Evolutionary conservation across 2,888 invertebrate genomes (phyloP).

Genomic region (Machimus rusticus): DNA sequence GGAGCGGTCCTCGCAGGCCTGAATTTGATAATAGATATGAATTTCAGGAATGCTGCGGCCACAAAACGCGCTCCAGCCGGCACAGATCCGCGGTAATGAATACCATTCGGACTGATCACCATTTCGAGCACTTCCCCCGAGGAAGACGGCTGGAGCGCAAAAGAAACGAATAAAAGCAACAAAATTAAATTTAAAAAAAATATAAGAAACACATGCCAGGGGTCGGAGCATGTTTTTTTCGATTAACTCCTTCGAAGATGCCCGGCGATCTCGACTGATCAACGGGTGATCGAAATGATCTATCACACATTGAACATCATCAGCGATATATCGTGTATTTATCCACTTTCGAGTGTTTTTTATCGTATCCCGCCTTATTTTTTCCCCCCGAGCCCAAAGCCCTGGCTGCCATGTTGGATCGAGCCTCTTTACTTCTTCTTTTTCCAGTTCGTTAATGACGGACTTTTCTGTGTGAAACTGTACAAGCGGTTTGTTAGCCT

Average conservation of each 20-base stretch:
- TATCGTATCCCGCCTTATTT: neutral
- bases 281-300: slow-evolving; percentile 42
- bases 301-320: slow-evolving; percentile 42
- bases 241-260: slow-evolving; percentile 30
- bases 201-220: slow-evolving; percentile 18
- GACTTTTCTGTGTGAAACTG: slow-evolving; percentile 27
- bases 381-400: neutral
- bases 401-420: slow-evolving; percentile 35
- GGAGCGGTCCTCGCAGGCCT: neutral
- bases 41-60: slow-evolving; percentile 17
- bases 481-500: slow-evolving; percentile 50
- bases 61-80: neutral
- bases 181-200: neutral
- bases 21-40: slow-evolving; percentile 35
- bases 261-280: slow-evolving; percentile 36
- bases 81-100: slow-evolving; percentile 1
- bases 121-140: slow-evolving; percentile 6
- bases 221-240: slow-evolving; percentile 22
- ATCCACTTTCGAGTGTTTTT: slow-evolving; percentile 28
- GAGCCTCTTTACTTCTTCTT: neutral
- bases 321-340: slow-evolving; percentile 37
- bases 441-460: slow-evolving; percentile 22
- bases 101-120: slow-evolving; percentile 19
- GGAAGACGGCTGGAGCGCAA: neutral
- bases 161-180: neutral